Percentiles rank a stretch among this genome's conserved stretches.
phyloP scores from a whole-genome alignment of 2,113 vertebrate species.

The Damaliscus lunatus region DNA sequence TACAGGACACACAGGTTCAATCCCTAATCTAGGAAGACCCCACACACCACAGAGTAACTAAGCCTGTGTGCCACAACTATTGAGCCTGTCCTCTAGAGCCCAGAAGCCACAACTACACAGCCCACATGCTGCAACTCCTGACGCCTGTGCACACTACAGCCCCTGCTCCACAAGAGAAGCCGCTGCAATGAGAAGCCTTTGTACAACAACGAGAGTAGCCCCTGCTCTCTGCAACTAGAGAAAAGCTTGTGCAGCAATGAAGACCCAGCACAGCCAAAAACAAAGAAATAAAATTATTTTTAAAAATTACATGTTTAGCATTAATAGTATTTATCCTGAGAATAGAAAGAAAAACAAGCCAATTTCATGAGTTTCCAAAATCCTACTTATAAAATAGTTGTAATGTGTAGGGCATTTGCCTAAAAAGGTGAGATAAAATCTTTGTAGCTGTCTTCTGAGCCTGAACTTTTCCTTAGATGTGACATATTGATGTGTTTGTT shows the following conservation, averaged over 20 bases:
- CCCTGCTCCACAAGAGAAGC: background rate
- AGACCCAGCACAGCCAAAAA: background rate
- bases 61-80: background rate
- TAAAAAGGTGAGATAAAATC: background rate
- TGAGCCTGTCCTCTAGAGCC: background rate
- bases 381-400: background rate
- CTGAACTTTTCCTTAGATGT: constrained; percentile 19
- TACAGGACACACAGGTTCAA: background rate
- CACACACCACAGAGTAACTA: background rate
- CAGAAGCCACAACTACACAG: background rate
- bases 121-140: background rate
- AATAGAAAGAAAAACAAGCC: background rate
- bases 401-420: background rate
- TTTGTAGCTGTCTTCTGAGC: background rate
- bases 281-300: background rate
- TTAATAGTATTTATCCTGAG: background rate
- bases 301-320: background rate
- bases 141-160: background rate
- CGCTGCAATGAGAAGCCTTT: background rate
- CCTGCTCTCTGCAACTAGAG: background rate
- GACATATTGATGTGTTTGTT: constrained; percentile 30
- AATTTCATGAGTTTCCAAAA: background rate
- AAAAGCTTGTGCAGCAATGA: background rate
- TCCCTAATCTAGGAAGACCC: background rate
- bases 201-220: background rate